These are phyloP conservation scores for Tridacna crocea DNA, from an alignment of 2,888 invertebrate genomes.

Conservation along the genomic window DNA sequence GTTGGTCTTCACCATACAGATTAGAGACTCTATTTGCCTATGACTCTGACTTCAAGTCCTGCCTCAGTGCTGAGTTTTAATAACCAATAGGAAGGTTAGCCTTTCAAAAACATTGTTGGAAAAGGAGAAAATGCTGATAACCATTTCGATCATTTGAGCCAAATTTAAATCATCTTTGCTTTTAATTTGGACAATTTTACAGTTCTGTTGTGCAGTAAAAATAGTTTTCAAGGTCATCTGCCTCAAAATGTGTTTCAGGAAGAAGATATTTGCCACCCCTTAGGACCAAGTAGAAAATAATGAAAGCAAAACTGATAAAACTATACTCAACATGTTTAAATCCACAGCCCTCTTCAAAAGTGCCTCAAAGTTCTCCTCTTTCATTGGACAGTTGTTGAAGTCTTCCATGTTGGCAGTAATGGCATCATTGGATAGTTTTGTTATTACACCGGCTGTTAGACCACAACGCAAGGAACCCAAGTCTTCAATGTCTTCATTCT, in stretches of 20 bases:
- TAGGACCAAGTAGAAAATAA: too few relatives aligned
- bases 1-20: too few relatives aligned
- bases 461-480: slow-evolving; percentile 51
- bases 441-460: slow-evolving; percentile 23
- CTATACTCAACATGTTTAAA: slow-evolving; percentile 29
- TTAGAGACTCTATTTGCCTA: too few relatives aligned
- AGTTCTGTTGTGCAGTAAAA: background rate
- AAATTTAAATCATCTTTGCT: too few relatives aligned
- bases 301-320: too few relatives aligned
- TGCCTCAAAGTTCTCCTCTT: slow-evolving; percentile 26
- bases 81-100: background rate
- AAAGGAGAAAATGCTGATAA: background rate
- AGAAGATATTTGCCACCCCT: too few relatives aligned
- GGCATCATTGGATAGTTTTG: slow-evolving; percentile 38
- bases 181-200: too few relatives aligned
- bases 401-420: slow-evolving; percentile 42
- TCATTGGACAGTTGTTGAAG: slow-evolving; percentile 44
- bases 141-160: background rate
- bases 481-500: slow-evolving; percentile 24
- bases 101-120: background rate
- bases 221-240: background rate
- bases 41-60: too few relatives aligned
- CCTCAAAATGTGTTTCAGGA: background rate
- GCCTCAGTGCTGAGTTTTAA: too few relatives aligned
- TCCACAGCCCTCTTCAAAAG: slow-evolving; percentile 26